phyloP scores from a whole-genome alignment of 2,113 vertebrate genomes.

The Bucco capensis region DNA sequence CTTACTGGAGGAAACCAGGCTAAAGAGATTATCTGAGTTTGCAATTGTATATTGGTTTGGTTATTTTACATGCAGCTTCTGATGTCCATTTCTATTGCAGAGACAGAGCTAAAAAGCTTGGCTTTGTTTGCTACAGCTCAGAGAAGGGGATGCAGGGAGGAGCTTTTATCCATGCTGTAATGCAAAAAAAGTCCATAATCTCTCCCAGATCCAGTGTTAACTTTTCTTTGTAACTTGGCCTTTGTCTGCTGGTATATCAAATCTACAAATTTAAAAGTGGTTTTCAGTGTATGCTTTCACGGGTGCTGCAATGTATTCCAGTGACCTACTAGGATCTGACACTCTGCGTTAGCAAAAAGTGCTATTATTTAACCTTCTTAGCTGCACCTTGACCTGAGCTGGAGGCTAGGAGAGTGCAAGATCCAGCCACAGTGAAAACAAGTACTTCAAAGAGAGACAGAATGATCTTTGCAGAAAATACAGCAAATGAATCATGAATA shows the following conservation, averaged over 20 bases:
- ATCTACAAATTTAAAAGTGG: background rate
- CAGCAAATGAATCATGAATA: background rate
- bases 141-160: background rate
- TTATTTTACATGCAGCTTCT: conserved; percentile 63
- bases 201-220: background rate
- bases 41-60: conserved; percentile 52
- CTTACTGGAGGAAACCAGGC: conserved; percentile 38
- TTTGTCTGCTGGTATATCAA: background rate
- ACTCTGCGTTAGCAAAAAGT: background rate
- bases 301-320: background rate
- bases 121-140: conserved; percentile 38
- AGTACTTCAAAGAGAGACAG: background rate
- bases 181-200: background rate
- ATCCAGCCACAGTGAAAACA: background rate
- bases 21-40: conserved; percentile 65
- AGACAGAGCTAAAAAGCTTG: conserved; percentile 36
- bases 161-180: background rate
- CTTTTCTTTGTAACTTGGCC: background rate
- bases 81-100: conserved; percentile 50
- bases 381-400: background rate
- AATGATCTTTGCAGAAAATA: background rate
- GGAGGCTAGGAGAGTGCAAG: background rate
- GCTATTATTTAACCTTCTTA: background rate
- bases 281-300: background rate
- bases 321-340: background rate